Evolutionary conservation across 2,113 vertebrate species (phyloP).

Genomic region (Alouatta palliata): DNA sequence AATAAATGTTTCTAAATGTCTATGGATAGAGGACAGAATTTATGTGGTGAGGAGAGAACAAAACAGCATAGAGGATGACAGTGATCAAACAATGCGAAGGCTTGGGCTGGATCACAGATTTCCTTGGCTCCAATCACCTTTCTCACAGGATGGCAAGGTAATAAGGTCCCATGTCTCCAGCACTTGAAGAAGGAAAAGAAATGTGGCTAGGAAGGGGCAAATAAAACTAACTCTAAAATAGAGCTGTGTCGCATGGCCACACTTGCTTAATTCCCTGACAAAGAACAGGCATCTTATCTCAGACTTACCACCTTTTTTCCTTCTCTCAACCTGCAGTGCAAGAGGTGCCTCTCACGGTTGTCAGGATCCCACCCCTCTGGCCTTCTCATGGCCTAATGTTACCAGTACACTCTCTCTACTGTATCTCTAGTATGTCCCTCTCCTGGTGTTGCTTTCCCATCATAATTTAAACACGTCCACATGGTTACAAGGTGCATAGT

Average conservation of each 20-base stretch:
- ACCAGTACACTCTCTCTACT: neutral
- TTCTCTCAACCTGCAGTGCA: rapidly evolving
- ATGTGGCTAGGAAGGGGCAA: neutral
- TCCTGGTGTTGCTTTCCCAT: neutral
- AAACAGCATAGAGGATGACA: neutral
- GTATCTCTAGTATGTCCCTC: neutral
- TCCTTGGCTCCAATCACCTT: neutral
- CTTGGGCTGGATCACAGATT: neutral
- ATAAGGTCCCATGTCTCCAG: neutral
- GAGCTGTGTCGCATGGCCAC: neutral
- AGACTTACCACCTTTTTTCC: neutral
- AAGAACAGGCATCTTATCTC: neutral
- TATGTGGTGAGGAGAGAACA: neutral
- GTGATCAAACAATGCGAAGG: neutral
- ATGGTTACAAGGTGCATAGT: neutral
- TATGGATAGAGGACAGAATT: neutral
- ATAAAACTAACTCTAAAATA: neutral
- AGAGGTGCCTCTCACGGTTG: neutral
- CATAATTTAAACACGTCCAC: neutral
- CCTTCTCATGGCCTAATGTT: neutral
- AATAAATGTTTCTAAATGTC: neutral
- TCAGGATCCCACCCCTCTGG: neutral
- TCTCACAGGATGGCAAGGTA: rapidly evolving
- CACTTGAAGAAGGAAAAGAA: neutral
- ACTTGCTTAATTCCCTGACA: neutral